These are phyloP conservation scores for Melanaphis sacchari DNA, from an alignment of 1,140 invertebrate genomes.

Conservation along the genomic window DNA sequence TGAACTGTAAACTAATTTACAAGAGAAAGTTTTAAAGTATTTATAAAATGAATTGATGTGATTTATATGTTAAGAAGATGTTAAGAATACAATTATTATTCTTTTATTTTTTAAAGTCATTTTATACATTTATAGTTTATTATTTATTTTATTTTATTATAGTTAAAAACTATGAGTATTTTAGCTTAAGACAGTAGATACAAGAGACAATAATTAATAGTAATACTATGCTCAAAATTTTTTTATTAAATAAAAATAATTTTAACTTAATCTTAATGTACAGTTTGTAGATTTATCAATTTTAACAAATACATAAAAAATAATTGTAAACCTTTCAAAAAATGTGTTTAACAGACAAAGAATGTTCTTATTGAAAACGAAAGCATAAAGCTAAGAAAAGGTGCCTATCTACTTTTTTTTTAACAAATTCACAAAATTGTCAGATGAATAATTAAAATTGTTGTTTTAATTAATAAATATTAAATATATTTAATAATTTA, in stretches of 20 bases:
- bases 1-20: conserved; percentile 37
- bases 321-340: no score
- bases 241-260: background rate
- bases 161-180: background rate
- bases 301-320: no score
- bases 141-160: background rate
- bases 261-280: background rate
- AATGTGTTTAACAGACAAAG: no score
- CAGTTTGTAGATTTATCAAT: background rate
- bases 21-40: background rate
- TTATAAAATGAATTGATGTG: background rate
- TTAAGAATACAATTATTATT: background rate
- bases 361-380: no score
- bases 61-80: background rate
- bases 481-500: no score
- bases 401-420: no score
- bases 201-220: background rate
- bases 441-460: no score
- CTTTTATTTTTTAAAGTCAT: background rate
- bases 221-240: background rate
- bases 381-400: no score
- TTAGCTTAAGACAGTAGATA: background rate
- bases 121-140: background rate
- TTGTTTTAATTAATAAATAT: no score
- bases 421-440: no score